Evolutionary conservation across 2,797 vertebrate genomes (phyloP).

Genomic region (Spinus olivaceus): DNA sequence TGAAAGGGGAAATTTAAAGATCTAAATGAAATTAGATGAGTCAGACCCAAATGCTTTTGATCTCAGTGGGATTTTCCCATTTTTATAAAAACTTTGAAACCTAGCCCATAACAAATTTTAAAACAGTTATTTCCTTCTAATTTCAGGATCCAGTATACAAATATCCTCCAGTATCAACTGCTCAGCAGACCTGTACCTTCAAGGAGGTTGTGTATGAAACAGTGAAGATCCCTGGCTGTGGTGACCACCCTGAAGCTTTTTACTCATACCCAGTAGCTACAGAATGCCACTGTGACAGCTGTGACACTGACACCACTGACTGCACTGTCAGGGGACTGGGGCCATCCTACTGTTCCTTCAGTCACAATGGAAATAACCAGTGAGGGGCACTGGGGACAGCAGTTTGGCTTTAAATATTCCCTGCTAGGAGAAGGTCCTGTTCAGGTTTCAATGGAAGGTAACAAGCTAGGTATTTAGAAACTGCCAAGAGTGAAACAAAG

Average conservation of each 20-base stretch:
- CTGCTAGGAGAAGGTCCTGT: not conserved
- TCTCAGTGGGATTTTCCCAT: not conserved
- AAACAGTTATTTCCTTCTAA: not conserved
- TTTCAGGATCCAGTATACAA: slow-evolving; percentile 82
- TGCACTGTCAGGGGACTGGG: slow-evolving; percentile 78
- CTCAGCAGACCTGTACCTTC: slow-evolving; percentile 82
- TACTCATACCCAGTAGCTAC: slow-evolving; percentile 86
- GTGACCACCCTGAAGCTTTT: slow-evolving; percentile 68
- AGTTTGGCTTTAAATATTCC: not conserved
- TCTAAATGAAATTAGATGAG: not conserved
- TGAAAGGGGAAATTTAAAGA: not conserved
- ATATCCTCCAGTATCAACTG: slow-evolving; percentile 62
- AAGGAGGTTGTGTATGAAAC: slow-evolving; percentile 84
- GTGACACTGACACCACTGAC: slow-evolving; percentile 78
- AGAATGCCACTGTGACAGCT: slow-evolving; percentile 82
- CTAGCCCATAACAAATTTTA: not conserved
- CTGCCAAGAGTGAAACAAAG: not conserved
- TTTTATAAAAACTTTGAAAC: not conserved
- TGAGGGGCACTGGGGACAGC: not conserved
- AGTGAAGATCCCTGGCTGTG: slow-evolving; percentile 81
- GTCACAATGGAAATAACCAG: slow-evolving; percentile 46
- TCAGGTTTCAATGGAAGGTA: not conserved
- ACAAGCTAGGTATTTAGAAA: not conserved
- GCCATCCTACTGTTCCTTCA: slow-evolving; percentile 79
- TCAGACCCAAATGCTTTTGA: not conserved